Evolutionary conservation across 1,140 invertebrate genomes (phyloP), one percentile per base, ranked within the genome.

Genomic region (Rhagoletis zephyria): DNA sequence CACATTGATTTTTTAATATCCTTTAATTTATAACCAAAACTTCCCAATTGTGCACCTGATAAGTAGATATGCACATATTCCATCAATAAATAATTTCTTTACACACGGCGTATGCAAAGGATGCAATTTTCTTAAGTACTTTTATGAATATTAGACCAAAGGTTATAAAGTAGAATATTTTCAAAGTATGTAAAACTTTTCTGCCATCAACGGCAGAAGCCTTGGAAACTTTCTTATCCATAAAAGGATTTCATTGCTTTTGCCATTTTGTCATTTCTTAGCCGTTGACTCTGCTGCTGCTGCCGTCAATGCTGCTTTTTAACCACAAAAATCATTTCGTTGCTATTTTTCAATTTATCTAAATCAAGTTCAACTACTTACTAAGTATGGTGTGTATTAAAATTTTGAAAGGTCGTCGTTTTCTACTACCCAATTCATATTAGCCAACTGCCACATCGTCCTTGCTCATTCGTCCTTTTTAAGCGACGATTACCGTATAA

Each of bases 321-420:
- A 81, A 30, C 59, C 63, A 64, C 85, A 65, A 86, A 77, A 87
- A 87, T 88, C 87, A 87, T 88, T 87, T 81, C 51, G 51, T 30
- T 40, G 70, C 87, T 70, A 65, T 67, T 77, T 88, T 87, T 86
- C 85, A 81, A 88, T 88, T 88, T 87, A 81, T 88, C 88, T 88
- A 88, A 88, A 88, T 88, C 87, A 87, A 85, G 74, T 61, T 51
- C n/a, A 81, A 65, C 86, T 67, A 48, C 42, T 81, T 45, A 81
- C 74, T 81, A n/a, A n/a, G n/a, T n/a, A 56, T 19, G 7, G 16
- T 56, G 74, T 42, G 64, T 56, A 59, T 85, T 64, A 42, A 88
- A 85, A 65, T 85, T 86, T 30, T 60, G 70, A 88, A 88, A 87
- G 81, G 88, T 88, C 85, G 65, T 61, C 74, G 48, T 7, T 4